Evolutionary conservation across 2,888 invertebrate species (phyloP).

Genomic region (Sturmia bella): DNA sequence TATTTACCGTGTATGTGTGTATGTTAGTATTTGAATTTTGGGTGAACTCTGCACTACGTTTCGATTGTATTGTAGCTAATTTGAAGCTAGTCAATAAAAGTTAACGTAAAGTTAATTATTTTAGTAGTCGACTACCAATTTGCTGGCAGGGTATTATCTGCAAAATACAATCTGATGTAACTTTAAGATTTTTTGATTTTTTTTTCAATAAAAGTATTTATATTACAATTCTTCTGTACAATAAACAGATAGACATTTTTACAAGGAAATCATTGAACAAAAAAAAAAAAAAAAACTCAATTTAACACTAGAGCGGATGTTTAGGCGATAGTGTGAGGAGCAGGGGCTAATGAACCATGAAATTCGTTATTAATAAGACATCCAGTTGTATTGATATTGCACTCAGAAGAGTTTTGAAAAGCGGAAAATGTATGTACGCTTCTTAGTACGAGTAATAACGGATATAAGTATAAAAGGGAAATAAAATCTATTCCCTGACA

Average conservation of each 20-base stretch:
- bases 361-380: slow-evolving; percentile 28
- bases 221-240: not conserved
- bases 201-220: slow-evolving; percentile 10
- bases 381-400: no score
- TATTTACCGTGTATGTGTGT: no score
- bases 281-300: not conserved
- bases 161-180: slow-evolving; percentile 61
- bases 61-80: no score
- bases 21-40: no score
- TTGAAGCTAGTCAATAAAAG: no score
- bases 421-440: not conserved
- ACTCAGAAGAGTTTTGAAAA: no score
- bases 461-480: no score
- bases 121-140: no score
- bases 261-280: slow-evolving; percentile 36
- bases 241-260: slow-evolving; percentile 21
- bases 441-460: no score
- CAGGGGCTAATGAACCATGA: slow-evolving; percentile 40
- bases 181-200: slow-evolving; percentile 58
- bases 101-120: no score
- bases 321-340: slow-evolving; percentile 8
- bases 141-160: slow-evolving; percentile 43
- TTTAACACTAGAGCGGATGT: slow-evolving; percentile 58
- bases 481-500: no score
- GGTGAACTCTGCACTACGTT: no score